Evolutionary conservation across 2,888 invertebrate genomes (phyloP), one percentile per base, ranked within the genome.

Genomic region (Cephonodes hylas): DNA sequence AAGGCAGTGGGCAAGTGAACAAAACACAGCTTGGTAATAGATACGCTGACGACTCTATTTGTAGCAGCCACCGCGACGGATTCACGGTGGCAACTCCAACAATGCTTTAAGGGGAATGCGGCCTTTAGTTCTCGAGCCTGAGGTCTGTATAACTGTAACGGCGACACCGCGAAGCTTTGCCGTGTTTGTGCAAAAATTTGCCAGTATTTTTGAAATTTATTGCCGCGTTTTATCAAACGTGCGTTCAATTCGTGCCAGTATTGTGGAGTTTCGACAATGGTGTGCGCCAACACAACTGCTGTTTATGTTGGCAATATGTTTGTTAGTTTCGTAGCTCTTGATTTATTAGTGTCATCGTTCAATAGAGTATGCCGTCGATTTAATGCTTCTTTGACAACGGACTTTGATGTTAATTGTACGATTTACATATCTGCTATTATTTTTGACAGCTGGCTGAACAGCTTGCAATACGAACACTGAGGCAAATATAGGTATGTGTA

Each of bases 21-120:
- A 31, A 31, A 31, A 31, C 31, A 31, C 48, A 31, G 15, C 61
- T 27, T 46, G 58, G 60, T 66, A 70, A 71, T 71, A 66, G 63
- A 53, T 68, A 62, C 57, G 56, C 45, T 60, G 62, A 68, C 59
- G 64, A 58, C 46, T 70, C 71, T 66, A 71, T 71, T 71, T 68
- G 71, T 70, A 59, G 68, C 71, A 68, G 64, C 61, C 71, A 68
- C 61, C 58, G 61, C 63, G 45, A 20, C 42, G 61, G 58, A 58
- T 59, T 58, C 42, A 64, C 46, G 62, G 64, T 70, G 59, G 64
- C 63, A 63, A 66, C 63, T 69, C 63, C 69, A 63, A 62, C 68
- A 68, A 63, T 63, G 48, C 60, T 64, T 27, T 53, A 23, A 13
- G 22, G 31, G 18, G 53, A 10, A 53, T 53, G 31, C 53, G 53